Base-by-base conservation (phyloP, 1,140 invertebrate species). In the Leptestheria dahalacensis region DNA sequence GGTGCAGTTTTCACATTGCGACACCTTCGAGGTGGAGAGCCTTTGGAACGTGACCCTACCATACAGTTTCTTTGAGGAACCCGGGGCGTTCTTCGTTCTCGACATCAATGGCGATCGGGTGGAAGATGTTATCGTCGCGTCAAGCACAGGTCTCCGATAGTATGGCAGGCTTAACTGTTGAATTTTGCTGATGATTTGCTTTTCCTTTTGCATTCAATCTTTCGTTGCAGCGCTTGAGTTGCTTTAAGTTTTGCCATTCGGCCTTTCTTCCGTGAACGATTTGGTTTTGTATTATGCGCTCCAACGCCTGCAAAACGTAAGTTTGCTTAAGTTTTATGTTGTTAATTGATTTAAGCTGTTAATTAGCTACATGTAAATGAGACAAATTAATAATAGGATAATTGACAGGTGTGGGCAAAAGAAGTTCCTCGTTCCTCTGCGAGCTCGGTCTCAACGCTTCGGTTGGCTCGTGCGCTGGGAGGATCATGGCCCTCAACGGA, bases 91-190 rank as follows among this genome's bases (percentile, higher is more conserved):
- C 26, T 23, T 33, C 41, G 26, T 29, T 24, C 28, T 52, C 18
- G 58, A 60, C 41, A 46, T 60, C 15, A 52, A 60, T 33, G 29
- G 52, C 18, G 58, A 60, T 24, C 23, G 25, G 11, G 48, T 60
- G 26, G 48, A 60, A 18, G 58, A 60, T 25, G 21, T 60, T 21
- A 60, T 60, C 51, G 24, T 52, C 41, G 58, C 24, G 20, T 60
- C 51, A 23, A 28, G 41, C 26, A 25, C 57, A 59, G 57, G 57
- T 59, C n/a, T n/a, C 28, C 53, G 41, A 23, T 23, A 23, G 20
- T 12, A 26, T 10, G 25, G 15, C 15, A 24, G 11, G 9, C 25
- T 29, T 24, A 28, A 9, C 21, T 56, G 9, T 56, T 1, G 11
- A 24, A 15, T 12, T 56, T 60, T 52, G 15, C 23, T 29, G 23